Evolutionary conservation across 2,797 vertebrate species (phyloP).

Genomic region (Microtus californicus): DNA sequence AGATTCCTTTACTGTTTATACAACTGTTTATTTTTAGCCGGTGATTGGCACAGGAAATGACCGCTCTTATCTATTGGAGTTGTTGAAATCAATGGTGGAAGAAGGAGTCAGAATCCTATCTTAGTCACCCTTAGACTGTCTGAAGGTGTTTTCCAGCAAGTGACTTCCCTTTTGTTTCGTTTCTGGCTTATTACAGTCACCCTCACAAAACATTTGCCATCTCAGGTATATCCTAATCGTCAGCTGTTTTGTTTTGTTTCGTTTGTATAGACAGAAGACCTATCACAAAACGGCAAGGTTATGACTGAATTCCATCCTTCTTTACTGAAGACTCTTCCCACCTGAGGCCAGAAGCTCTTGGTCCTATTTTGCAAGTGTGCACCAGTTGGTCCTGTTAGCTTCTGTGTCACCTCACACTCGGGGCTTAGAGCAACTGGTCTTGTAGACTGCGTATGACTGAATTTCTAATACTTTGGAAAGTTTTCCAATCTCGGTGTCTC

Average conservation of each 20-base stretch:
- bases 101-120: neutral
- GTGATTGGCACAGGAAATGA: neutral
- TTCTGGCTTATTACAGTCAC: neutral
- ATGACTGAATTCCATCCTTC: neutral
- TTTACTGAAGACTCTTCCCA: neutral
- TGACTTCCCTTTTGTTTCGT: neutral
- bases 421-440: neutral
- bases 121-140: neutral
- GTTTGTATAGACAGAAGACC: neutral
- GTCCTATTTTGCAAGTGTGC: neutral
- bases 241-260: neutral
- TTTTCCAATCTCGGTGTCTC: neutral
- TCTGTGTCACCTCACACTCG: neutral
- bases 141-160: neutral
- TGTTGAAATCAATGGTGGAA: constrained; percentile 26
- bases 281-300: neutral
- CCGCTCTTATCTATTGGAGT: neutral
- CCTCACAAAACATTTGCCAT: neutral
- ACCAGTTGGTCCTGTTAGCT: neutral
- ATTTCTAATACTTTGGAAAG: neutral
- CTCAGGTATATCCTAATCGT: neutral
- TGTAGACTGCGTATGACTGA: neutral
- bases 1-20: constrained; percentile 31
- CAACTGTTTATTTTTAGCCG: constrained; percentile 51
- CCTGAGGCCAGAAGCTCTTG: neutral